Percentiles rank a stretch among this genome's conserved stretches.
Conservation (phyloP, 2,113 vertebrate species). For the Rhynchopsitta pachyrhyncha region DNA sequence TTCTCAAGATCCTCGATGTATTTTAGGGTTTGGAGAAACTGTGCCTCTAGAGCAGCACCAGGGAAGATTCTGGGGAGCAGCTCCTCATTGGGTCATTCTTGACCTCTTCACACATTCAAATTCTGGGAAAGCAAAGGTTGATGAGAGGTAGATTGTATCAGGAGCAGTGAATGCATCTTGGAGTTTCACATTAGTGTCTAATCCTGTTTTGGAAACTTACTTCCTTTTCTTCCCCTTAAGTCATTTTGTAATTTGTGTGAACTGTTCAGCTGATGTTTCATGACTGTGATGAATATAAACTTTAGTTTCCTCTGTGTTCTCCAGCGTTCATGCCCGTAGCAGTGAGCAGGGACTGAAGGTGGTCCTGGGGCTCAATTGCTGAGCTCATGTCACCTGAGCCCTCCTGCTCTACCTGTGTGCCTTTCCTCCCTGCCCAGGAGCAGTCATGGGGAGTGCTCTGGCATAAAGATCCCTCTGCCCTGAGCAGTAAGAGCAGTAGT, state of each 20-base stretch:
- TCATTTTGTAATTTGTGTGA: background rate
- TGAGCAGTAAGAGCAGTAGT: background rate
- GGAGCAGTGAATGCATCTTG: rapidly evolving
- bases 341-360: background rate
- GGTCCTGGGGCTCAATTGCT: background rate
- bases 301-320: background rate
- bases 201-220: background rate
- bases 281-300: background rate
- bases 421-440: background rate
- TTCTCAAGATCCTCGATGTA: background rate
- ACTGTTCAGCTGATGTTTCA: background rate
- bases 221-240: background rate
- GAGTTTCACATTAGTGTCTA: background rate
- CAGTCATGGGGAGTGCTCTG: background rate
- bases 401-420: background rate
- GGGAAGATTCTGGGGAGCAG: background rate
- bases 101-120: background rate
- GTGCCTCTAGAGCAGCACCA: background rate
- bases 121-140: background rate
- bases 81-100: background rate
- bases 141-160: background rate
- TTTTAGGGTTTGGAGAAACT: background rate
- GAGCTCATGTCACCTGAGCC: background rate
- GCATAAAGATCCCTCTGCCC: background rate
- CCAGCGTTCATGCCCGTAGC: rapidly evolving